These are phyloP conservation scores for Tetragnatha montana DNA, from an alignment of 2,888 invertebrate species.

Conservation along the genomic window DNA sequence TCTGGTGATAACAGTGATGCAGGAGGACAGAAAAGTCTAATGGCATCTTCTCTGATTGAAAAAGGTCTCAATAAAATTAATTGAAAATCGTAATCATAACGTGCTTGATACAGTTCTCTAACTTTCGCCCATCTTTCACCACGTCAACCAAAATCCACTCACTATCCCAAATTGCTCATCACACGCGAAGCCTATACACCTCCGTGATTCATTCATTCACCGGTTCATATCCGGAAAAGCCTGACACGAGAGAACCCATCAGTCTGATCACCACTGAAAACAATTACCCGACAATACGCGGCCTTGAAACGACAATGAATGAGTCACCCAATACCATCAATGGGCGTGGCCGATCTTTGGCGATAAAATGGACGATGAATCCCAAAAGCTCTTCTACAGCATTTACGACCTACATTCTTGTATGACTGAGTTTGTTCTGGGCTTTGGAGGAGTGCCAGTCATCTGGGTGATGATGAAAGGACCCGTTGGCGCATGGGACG, in stretches of 20 bases:
- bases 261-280: not conserved
- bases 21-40: no score
- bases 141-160: not conserved
- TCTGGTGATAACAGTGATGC: no score
- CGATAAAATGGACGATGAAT: conserved; percentile 2
- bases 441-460: conserved; percentile 45
- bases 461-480: conserved; percentile 23
- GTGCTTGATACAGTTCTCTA: no score
- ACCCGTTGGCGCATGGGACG: conserved; percentile 37
- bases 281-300: not conserved
- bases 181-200: not conserved
- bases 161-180: not conserved
- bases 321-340: conserved; percentile 38
- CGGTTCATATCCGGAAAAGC: no score
- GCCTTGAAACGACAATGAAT: conserved; percentile 18
- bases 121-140: not conserved
- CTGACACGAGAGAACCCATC: no score
- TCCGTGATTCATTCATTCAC: not conserved
- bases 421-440: conserved; percentile 42
- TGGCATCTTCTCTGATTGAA: no score
- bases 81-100: no score
- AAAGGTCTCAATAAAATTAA: no score
- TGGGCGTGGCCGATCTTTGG: conserved; percentile 39
- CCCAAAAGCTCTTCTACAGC: conserved; percentile 9
- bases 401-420: conserved; percentile 56